These are phyloP conservation scores for Sesia apiformis DNA, from an alignment of 2,888 invertebrate species.

Conservation along the genomic window DNA sequence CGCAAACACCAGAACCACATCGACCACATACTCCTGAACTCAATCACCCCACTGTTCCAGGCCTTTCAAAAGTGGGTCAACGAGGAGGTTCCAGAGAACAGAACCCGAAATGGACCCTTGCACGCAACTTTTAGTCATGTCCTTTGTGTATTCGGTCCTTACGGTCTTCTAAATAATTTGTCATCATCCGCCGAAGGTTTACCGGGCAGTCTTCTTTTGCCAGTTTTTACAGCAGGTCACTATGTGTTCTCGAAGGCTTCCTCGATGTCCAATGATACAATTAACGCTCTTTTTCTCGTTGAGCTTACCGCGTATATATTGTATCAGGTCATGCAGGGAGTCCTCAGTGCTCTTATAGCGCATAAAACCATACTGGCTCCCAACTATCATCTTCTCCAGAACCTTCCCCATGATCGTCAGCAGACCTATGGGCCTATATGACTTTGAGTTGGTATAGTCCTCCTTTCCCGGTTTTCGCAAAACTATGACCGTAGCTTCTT, in stretches of 20 bases:
- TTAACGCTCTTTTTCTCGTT: not conserved
- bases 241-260: too few relatives aligned
- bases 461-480: not conserved
- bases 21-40: not conserved
- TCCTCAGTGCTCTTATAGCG: not conserved
- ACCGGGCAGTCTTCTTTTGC: too few relatives aligned
- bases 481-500: not conserved
- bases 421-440: too few relatives aligned
- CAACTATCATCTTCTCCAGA: not conserved
- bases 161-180: too few relatives aligned
- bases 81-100: not conserved
- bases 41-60: not conserved
- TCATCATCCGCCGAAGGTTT: too few relatives aligned
- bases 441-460: too few relatives aligned
- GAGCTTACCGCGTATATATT: too few relatives aligned
- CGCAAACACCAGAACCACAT: not conserved
- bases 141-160: too few relatives aligned
- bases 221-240: too few relatives aligned
- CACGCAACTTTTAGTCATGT: not conserved
- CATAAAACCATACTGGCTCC: not conserved
- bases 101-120: not conserved
- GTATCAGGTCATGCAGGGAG: not conserved
- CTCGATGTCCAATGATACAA: not conserved
- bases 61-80: not conserved
- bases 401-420: not conserved